These are phyloP conservation scores for Sarcophaga carnaria DNA, from an alignment of 2,888 invertebrate genomes.

Conservation along the genomic window DNA sequence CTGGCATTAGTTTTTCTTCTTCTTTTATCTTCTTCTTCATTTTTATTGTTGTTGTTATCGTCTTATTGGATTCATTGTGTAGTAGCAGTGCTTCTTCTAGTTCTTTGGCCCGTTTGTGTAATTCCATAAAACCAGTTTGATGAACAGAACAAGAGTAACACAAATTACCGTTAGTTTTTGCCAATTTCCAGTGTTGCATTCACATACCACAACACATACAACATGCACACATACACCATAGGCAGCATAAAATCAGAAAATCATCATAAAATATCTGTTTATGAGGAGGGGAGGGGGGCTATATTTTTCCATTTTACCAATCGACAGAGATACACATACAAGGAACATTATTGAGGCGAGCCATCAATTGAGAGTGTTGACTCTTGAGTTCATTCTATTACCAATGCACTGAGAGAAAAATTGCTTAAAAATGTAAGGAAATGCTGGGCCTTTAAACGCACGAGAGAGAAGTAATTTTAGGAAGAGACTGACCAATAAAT, in stretches of 20 bases:
- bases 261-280: not conserved
- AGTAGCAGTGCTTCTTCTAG: not conserved
- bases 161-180: slow-evolving; percentile 55
- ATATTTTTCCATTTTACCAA: not conserved
- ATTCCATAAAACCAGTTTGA: slow-evolving; percentile 50
- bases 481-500: too few relatives aligned
- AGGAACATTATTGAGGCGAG: too few relatives aligned
- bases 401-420: too few relatives aligned
- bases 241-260: not conserved
- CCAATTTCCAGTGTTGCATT: slow-evolving; percentile 46
- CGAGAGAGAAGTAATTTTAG: too few relatives aligned
- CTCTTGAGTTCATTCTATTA: too few relatives aligned
- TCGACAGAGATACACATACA: not conserved
- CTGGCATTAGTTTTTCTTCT: too few relatives aligned
- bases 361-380: too few relatives aligned
- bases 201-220: not conserved
- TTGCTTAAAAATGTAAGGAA: too few relatives aligned
- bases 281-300: not conserved
- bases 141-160: slow-evolving; percentile 23
- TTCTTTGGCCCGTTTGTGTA: slow-evolving; percentile 12
- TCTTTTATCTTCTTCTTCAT: not conserved
- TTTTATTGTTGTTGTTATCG: not conserved
- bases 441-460: too few relatives aligned
- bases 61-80: not conserved
- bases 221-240: not conserved